Evolutionary conservation across 2,888 invertebrate genomes (phyloP), one percentile per base, ranked within the genome.

Genomic region (Matsumyia berberina): DNA sequence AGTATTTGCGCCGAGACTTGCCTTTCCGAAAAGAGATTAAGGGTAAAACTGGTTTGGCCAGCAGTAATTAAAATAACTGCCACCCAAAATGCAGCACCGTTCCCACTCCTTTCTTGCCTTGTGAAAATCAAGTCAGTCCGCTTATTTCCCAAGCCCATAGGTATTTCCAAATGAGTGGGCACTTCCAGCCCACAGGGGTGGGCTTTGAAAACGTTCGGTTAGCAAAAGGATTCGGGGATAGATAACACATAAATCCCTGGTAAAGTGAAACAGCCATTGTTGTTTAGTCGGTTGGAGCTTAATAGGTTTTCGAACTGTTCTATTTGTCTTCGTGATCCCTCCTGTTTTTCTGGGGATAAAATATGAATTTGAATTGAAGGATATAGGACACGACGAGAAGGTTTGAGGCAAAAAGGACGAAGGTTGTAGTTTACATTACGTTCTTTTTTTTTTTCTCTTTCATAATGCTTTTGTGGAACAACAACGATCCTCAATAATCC

Each of bases 401-500:
- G 46, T 24, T 24, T 60, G 33, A 24, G 35, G 12, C 17, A 46
- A 49, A 70, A 77, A 39, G 62, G 51, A 35, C 60, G 33, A 62
- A 60, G 29, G 35, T 35, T 39, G 39, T 35, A 67, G 46, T 37
- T 53, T 44, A 31, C 24, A 24, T 24, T 24, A 24, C 4, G 4
- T 24, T 24, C 0, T 11, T 33, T 31, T 74, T 33, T 17, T 44
- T 46, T 46, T 62, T 53, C 2, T n/a, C 49, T 57, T 44, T 29
- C 24, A 17, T 58, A 11, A 24, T 57, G 66, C 42, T 33, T 17
- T 42, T 51, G n/a, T n/a, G 35, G 42, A 60, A 42, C n/a, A 78
- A 33, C 33, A 72, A 66, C 64, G 53, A 58, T 72, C 58, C 64
- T 33, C 58, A 78, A 78, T 78, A 83, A 83, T 73, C 83, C 58